phyloP scores from a whole-genome alignment of 2,113 vertebrate genomes.

The Todiramphus saurophagus region DNA sequence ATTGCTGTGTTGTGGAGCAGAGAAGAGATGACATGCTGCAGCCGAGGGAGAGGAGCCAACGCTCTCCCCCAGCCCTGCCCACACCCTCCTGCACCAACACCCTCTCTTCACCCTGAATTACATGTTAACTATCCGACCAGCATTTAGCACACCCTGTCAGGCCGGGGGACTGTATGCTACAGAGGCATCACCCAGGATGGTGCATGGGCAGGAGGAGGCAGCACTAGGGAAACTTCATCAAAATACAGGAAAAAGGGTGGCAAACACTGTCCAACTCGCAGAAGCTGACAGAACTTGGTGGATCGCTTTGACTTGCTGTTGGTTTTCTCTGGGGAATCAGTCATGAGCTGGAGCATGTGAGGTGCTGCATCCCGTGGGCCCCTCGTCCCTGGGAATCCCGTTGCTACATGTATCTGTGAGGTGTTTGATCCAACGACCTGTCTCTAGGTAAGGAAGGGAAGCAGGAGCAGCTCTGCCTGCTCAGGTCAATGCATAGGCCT shows the following conservation, averaged over 20 bases:
- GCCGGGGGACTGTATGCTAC: not conserved
- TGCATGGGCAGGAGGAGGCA: not conserved
- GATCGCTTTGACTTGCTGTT: not conserved
- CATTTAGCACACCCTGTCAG: not conserved
- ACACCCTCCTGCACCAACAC: not conserved
- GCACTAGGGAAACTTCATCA: not conserved
- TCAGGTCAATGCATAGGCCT: not conserved
- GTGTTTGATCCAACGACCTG: not conserved
- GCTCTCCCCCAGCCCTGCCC: not conserved
- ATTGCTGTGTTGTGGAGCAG: rapidly evolving
- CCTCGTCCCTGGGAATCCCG: not conserved
- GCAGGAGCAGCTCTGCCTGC: not conserved
- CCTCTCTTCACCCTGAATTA: not conserved
- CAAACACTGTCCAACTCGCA: not conserved
- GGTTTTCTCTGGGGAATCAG: not conserved
- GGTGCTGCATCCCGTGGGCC: not conserved
- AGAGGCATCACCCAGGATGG: not conserved
- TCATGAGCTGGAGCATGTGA: not conserved
- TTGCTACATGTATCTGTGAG: rapidly evolving
- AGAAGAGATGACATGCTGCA: rapidly evolving
- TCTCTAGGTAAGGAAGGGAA: not conserved
- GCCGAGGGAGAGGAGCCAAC: not conserved
- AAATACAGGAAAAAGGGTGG: not conserved
- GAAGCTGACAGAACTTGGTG: not conserved
- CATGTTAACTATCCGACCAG: not conserved